A percentile compares a stretch with the other conserved stretches of the same genome.
Evolutionary conservation across 2,888 invertebrate species (phyloP).

Genomic region (Lordiphosa andalusiaca): DNA sequence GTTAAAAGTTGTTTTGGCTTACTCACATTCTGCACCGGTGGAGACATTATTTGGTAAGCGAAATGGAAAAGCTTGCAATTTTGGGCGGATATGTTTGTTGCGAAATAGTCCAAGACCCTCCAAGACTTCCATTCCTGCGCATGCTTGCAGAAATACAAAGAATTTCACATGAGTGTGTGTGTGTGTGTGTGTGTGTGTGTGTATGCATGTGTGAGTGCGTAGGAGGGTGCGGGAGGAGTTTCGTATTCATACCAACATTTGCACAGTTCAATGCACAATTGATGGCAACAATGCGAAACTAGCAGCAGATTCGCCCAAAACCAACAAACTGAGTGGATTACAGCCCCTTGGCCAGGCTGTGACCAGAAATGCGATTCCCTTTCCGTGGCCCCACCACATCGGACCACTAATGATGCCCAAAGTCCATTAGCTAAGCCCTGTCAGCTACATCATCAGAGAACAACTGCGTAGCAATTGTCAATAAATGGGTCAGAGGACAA

Average conservation of each 20-base stretch:
- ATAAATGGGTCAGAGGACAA: slow-evolving; percentile 9
- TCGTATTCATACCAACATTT: slow-evolving; percentile 38
- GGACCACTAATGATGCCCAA: slow-evolving; percentile 48
- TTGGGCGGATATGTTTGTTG: slow-evolving; percentile 10
- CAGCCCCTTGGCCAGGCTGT: slow-evolving; percentile 19
- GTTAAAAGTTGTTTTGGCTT: slow-evolving; percentile 17
- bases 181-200: slow-evolving; percentile 5
- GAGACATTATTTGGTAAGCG: slow-evolving; percentile 24
- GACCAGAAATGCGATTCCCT: slow-evolving; percentile 26
- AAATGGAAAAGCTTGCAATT: slow-evolving; percentile 55
- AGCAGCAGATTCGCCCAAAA: slow-evolving; percentile 21
- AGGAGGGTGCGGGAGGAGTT: not conserved
- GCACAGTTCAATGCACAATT: slow-evolving; percentile 69
- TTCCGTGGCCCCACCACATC: slow-evolving; percentile 34
- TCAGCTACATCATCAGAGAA: slow-evolving; percentile 24
- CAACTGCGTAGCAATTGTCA: slow-evolving; percentile 19
- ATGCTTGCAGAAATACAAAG: slow-evolving; percentile 45
- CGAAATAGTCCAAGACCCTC: slow-evolving; percentile 31
- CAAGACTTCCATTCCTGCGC: slow-evolving; percentile 45
- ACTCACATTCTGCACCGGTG: slow-evolving; percentile 9
- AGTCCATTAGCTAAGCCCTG: slow-evolving; percentile 51
- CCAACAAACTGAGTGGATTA: slow-evolving; percentile 34
- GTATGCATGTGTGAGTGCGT: slow-evolving; percentile 1
- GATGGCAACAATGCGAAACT: slow-evolving; percentile 45
- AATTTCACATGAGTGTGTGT: slow-evolving; percentile 6